phyloP scores from a whole-genome alignment of 2,113 vertebrate species.

The Forbesichthys agassizii region DNA sequence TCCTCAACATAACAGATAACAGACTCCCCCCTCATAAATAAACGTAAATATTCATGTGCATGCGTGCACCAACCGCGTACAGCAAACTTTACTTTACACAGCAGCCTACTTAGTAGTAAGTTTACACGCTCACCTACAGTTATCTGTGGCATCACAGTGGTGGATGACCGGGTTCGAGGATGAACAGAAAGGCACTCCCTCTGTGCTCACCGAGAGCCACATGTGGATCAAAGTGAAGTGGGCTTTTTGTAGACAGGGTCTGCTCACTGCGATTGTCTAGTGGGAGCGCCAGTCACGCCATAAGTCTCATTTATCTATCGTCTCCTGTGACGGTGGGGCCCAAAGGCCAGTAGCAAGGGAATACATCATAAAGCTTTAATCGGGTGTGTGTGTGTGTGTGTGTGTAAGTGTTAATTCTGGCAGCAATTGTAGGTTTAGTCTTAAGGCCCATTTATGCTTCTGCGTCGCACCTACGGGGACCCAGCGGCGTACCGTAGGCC shows the following conservation, averaged over 20 bases:
- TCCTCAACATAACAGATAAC: slow-evolving; percentile 62
- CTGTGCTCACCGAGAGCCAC: slow-evolving; percentile 25
- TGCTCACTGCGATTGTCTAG: slow-evolving; percentile 37
- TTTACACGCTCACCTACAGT: slow-evolving; percentile 11
- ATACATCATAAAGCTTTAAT: not conserved
- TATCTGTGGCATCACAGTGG: slow-evolving; percentile 28
- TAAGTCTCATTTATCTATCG: slow-evolving; percentile 15
- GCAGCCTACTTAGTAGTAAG: slow-evolving; percentile 20
- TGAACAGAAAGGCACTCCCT: slow-evolving; percentile 34
- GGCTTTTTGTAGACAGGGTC: slow-evolving; percentile 22
- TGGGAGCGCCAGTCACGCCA: slow-evolving; percentile 25
- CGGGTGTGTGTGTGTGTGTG: too few species aligned
- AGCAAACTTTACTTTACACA: too few species aligned
- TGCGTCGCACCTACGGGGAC: too few species aligned
- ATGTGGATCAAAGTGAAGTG: slow-evolving; percentile 6
- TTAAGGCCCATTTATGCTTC: too few species aligned
- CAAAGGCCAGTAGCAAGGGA: not conserved
- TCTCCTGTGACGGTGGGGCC: slow-evolving; percentile 1
- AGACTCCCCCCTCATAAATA: slow-evolving; percentile 22
- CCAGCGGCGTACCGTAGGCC: too few species aligned
- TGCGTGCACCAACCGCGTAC: too few species aligned
- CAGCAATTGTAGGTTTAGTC: too few species aligned
- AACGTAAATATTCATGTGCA: not conserved
- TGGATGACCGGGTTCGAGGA: slow-evolving; percentile 29
- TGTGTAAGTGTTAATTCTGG: too few species aligned